Evolutionary conservation across 35 echinoderm and acorn worm species (phyloP).

Genomic region (Apostichopus californicus): DNA sequence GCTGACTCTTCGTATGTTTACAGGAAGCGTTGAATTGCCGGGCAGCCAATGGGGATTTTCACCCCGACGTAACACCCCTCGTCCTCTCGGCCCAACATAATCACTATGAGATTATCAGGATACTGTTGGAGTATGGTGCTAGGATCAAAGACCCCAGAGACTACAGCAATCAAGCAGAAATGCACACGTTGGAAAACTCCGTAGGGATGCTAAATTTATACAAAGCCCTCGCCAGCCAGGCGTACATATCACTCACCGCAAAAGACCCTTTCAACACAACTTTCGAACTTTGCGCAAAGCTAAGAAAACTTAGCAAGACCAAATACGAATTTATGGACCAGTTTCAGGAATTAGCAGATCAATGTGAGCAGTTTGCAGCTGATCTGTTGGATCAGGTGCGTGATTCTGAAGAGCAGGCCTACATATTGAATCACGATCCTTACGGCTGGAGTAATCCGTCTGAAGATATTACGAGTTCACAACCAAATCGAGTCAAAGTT

Average conservation of each 20-base stretch:
- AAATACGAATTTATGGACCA: slow-evolving; percentile 98
- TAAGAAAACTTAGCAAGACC: slow-evolving; percentile 76
- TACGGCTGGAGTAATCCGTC: slow-evolving; percentile 91
- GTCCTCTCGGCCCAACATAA: slow-evolving; percentile 97
- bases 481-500: slow-evolving; percentile 93
- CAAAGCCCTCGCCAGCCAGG: slow-evolving; percentile 84
- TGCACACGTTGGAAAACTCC: slow-evolving; percentile 89
- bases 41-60: slow-evolving; percentile 91
- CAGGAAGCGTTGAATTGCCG: slow-evolving; percentile 92
- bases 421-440: slow-evolving; percentile 90
- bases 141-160: slow-evolving; percentile 83
- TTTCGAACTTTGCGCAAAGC: slow-evolving; percentile 91
- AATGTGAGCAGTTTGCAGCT: slow-evolving; percentile 93
- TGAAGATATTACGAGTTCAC: slow-evolving; percentile 61
- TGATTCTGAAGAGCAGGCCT: slow-evolving; percentile 82
- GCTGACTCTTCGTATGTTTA: neutral
- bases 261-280: slow-evolving; percentile 95
- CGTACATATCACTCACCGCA: slow-evolving; percentile 91
- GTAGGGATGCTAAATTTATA: slow-evolving; percentile 96
- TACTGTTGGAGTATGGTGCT: slow-evolving; percentile 87
- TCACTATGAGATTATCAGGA: slow-evolving; percentile 90
- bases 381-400: slow-evolving; percentile 93
- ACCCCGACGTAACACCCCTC: slow-evolving; percentile 92
- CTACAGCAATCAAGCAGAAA: slow-evolving; percentile 67
- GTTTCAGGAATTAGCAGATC: slow-evolving; percentile 85